Percentiles rank a stretch among this genome's conserved stretches.
Evolutionary conservation across 2,113 vertebrate species (phyloP).

Genomic region (Myodes glareolus): DNA sequence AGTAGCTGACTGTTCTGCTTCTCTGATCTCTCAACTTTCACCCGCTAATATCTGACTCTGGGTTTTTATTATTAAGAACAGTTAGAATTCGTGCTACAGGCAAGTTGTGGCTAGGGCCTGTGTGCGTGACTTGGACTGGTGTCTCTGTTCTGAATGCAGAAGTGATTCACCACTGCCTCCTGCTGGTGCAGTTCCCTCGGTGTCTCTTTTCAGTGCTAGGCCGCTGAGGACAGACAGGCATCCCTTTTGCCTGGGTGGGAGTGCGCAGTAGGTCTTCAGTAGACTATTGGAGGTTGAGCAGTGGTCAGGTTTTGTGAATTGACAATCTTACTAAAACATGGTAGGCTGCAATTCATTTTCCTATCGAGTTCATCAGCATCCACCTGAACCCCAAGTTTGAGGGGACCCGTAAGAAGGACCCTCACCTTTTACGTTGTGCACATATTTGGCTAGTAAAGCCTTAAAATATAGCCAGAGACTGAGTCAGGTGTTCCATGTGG

Average conservation of each 20-base stretch:
- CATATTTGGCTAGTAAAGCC: not conserved
- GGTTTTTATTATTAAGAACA: too few relatives aligned
- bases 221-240: not conserved
- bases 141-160: not conserved
- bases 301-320: not conserved
- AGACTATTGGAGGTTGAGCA: not conserved
- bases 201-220: not conserved
- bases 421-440: not conserved
- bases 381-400: not conserved
- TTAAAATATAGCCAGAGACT: not conserved
- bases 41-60: too few relatives aligned
- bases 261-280: not conserved
- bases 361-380: not conserved
- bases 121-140: not conserved
- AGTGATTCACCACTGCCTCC: rapidly evolving
- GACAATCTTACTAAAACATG: not conserved
- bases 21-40: too few relatives aligned
- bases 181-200: too few relatives aligned
- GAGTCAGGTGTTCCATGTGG: not conserved
- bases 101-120: not conserved
- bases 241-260: not conserved
- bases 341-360: not conserved
- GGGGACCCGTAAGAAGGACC: not conserved
- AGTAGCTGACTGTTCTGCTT: too few relatives aligned
- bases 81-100: too few relatives aligned